phyloP scores from a whole-genome alignment of 1,140 invertebrate species.

The Ceratosolen fusciceps region DNA sequence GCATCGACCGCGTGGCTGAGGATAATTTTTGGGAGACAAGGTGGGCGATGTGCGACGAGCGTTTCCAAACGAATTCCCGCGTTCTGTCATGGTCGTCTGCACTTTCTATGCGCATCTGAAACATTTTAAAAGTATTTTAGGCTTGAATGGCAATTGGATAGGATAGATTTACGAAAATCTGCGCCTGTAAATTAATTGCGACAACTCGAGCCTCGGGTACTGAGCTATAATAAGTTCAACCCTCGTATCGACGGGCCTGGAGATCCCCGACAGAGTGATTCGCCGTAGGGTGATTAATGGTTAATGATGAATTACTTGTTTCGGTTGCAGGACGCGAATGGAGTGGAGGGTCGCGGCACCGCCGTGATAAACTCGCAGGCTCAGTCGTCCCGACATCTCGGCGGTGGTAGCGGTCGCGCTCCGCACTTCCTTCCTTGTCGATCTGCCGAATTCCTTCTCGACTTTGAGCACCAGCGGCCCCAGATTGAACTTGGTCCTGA shows the following conservation, averaged over 20 bases:
- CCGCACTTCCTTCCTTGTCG: constrained; percentile 81
- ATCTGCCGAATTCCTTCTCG: constrained; percentile 86
- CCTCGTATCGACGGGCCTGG: too few species aligned
- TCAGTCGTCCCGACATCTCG: constrained; percentile 86
- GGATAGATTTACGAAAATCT: too few species aligned
- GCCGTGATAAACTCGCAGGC: constrained; percentile 81
- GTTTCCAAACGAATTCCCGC: constrained; percentile 84
- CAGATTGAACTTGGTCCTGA: constrained; percentile 84
- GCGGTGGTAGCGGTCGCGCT: constrained; percentile 88
- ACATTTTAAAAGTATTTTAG: too few species aligned
- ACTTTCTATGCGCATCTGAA: constrained; percentile 85
- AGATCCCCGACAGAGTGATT: too few species aligned
- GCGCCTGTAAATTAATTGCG: too few species aligned
- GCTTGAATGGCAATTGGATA: too few species aligned
- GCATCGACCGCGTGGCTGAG: constrained; percentile 82
- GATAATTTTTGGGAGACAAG: constrained; percentile 85
- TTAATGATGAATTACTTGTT: too few species aligned
- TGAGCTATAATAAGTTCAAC: too few species aligned
- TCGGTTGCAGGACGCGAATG: constrained; percentile 86
- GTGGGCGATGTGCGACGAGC: constrained; percentile 84
- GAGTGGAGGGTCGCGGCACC: constrained; percentile 84
- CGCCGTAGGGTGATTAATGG: too few species aligned
- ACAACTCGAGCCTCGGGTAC: too few species aligned
- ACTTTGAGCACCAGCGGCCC: constrained; percentile 85
- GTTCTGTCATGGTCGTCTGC: constrained; percentile 85